phyloP scores from a whole-genome alignment of 2,888 invertebrate species.

The Sphecodes monilicornis region DNA sequence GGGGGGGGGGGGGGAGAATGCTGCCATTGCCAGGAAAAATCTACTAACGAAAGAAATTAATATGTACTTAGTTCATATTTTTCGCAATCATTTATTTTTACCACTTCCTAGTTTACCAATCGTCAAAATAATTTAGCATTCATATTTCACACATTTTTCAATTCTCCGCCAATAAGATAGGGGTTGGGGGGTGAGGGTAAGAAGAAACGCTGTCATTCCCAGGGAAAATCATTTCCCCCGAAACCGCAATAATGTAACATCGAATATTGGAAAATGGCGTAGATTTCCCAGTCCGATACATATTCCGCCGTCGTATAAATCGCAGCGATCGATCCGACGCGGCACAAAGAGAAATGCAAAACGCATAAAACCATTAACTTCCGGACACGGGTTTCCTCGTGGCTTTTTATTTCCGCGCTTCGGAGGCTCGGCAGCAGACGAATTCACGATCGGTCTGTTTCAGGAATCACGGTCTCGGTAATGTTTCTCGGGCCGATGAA shows the following conservation, averaged over 20 bases:
- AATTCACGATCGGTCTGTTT: slow-evolving; percentile 6
- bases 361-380: slow-evolving; percentile 1
- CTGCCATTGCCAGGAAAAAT: no score
- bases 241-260: not conserved
- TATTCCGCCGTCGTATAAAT: not conserved
- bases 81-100: no score
- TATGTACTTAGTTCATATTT: no score
- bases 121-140: no score
- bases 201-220: not conserved
- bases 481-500: slow-evolving; percentile 46
- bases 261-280: not conserved
- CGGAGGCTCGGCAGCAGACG: not conserved
- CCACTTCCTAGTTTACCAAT: no score
- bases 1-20: no score
- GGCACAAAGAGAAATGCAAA: not conserved
- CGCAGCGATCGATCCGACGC: not conserved
- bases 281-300: not conserved
- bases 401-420: not conserved
- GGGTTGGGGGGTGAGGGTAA: not conserved
- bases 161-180: no score
- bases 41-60: no score
- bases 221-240: not conserved
- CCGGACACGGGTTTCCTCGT: not conserved
- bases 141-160: no score
- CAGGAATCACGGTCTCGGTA: slow-evolving; percentile 33